Percentiles rank a stretch among this genome's conserved stretches.
Conservation (phyloP, 2,113 vertebrate genomes). For the Cheirogaleus medius region DNA sequence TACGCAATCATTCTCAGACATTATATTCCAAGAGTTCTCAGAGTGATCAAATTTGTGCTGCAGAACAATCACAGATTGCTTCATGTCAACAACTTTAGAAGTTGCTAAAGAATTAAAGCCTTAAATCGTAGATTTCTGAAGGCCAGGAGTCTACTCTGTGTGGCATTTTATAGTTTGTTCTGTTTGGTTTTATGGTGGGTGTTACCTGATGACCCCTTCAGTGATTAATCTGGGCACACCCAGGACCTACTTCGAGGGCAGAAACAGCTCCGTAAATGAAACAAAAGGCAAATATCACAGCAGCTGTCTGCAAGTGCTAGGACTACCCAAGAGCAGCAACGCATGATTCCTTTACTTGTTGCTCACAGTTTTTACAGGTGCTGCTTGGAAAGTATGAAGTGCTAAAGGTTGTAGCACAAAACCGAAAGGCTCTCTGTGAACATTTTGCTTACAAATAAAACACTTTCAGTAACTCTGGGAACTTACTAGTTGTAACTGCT, state of each 20-base stretch:
- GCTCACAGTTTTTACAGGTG: background rate
- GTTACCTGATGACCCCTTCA: background rate
- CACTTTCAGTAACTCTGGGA: background rate
- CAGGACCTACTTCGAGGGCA: background rate
- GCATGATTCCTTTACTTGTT: background rate
- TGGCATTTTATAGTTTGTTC: background rate
- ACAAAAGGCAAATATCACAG: background rate
- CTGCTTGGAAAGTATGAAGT: background rate
- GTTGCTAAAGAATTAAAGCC: background rate
- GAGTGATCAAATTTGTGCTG: rapidly evolving
- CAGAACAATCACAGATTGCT: background rate
- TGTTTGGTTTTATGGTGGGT: background rate
- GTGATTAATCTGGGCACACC: background rate
- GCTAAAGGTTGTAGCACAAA: background rate
- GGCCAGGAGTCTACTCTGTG: background rate
- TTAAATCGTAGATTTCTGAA: background rate
- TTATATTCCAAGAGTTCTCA: rapidly evolving
- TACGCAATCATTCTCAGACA: rapidly evolving
- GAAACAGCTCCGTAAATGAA: background rate
- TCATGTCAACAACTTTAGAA: background rate
- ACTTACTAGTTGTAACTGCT: background rate
- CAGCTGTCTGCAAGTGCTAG: background rate
- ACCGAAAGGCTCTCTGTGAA: background rate
- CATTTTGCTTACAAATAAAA: background rate
- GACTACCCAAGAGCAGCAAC: rapidly evolving